Conservation (phyloP, 2,888 invertebrate species). For the Tigriopus californicus region DNA sequence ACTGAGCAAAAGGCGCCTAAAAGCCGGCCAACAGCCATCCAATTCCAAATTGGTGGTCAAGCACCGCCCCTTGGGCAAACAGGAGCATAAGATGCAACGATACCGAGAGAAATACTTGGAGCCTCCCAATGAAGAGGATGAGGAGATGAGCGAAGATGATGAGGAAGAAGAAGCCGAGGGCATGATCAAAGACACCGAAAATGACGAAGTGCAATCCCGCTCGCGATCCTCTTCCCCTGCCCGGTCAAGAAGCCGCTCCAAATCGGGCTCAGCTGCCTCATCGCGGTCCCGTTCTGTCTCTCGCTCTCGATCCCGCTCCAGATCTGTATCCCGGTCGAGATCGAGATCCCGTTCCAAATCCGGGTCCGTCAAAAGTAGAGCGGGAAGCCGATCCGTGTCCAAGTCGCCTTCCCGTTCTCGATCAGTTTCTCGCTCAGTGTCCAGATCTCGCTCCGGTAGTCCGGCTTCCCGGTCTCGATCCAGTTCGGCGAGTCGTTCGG, state of each 20-base stretch:
- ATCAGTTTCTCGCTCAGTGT: conserved; percentile 16
- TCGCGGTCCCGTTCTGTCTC: conserved; percentile 21
- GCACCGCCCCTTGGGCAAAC: conserved; percentile 63
- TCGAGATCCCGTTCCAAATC: conserved; percentile 17
- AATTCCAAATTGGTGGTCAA: conserved; percentile 71
- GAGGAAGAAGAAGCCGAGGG: conserved; percentile 22
- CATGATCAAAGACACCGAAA: conserved; percentile 33
- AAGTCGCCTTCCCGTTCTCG: conserved; percentile 15
- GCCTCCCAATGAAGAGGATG: conserved; percentile 51
- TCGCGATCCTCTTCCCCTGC: conserved; percentile 12
- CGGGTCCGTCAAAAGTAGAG: conserved; percentile 21
- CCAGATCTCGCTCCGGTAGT: conserved; percentile 14
- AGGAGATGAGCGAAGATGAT: conserved; percentile 35
- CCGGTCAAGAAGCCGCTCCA: neutral
- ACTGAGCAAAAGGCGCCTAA: conserved; percentile 73
- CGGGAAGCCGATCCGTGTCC: conserved; percentile 22
- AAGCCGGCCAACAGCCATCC: conserved; percentile 45
- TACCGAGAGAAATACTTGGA: conserved; percentile 72
- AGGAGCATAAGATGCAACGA: conserved; percentile 67
- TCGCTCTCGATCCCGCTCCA: conserved; percentile 24
- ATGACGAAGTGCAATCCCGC: conserved; percentile 21
- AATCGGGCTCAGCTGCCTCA: conserved; percentile 5
- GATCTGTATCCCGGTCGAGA: conserved; percentile 22
- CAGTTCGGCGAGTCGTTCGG: too few species aligned
- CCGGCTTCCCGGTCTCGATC: neutral